phyloP scores from a whole-genome alignment of 1,140 invertebrate species.

The Anthonomus grandis region DNA sequence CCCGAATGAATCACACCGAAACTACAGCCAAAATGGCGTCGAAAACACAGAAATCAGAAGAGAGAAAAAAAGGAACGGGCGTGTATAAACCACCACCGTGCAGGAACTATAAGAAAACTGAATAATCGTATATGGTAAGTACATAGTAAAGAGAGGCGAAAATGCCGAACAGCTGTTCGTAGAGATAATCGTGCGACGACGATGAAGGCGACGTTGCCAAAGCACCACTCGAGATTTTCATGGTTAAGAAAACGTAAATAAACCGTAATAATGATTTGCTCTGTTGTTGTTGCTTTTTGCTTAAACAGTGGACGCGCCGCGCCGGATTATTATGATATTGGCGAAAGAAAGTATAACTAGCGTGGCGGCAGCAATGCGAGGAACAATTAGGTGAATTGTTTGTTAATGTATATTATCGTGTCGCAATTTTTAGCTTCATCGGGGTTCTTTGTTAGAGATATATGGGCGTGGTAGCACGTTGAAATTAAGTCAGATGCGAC shows the following conservation, averaged over 20 bases:
- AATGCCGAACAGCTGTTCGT: slow-evolving; percentile 30
- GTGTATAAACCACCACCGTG: too few relatives aligned
- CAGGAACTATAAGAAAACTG: slow-evolving; percentile 31
- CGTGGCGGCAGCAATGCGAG: not conserved
- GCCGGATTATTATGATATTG: too few relatives aligned
- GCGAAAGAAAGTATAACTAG: slow-evolving; percentile 20
- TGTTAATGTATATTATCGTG: too few relatives aligned
- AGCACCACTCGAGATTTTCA: slow-evolving; percentile 14
- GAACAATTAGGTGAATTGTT: slow-evolving; percentile 18
- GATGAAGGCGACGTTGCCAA: slow-evolving; percentile 22
- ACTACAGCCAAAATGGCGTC: slow-evolving; percentile 26
- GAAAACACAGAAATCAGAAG: slow-evolving; percentile 11
- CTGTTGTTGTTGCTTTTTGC: slow-evolving; percentile 9
- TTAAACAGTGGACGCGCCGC: not conserved
- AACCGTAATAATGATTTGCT: slow-evolving; percentile 25
- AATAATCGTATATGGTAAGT: slow-evolving; percentile 27
- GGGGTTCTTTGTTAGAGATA: too few relatives aligned
- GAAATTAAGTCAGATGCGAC: too few relatives aligned
- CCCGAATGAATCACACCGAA: not conserved
- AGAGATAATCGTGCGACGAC: slow-evolving; percentile 26
- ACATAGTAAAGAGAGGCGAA: slow-evolving; percentile 26
- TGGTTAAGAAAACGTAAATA: slow-evolving; percentile 26
- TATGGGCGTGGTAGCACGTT: too few relatives aligned
- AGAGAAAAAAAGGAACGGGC: slow-evolving; percentile 19
- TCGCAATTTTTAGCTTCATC: too few relatives aligned